These are phyloP conservation scores for Macaca mulatta DNA, from an alignment of 2,113 vertebrate species.

Conservation along the genomic window DNA sequence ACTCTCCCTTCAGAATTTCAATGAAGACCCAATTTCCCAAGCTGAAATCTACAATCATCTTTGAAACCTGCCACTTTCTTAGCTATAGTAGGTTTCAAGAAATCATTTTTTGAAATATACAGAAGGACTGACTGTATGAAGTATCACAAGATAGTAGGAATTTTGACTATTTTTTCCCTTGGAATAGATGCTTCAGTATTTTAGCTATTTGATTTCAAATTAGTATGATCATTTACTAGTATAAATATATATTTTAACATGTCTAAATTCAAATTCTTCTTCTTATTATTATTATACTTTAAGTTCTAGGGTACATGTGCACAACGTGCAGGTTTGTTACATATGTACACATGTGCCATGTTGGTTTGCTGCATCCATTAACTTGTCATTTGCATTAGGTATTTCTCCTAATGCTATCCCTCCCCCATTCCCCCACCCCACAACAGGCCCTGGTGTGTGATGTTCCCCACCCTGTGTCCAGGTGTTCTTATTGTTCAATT, in stretches of 20 bases:
- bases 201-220: conserved; percentile 25
- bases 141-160: not conserved
- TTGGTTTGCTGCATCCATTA: no score
- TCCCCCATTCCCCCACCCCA: no score
- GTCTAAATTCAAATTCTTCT: not conserved
- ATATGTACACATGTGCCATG: no score
- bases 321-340: no score
- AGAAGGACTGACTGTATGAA: not conserved
- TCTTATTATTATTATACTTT: no score
- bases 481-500: no score
- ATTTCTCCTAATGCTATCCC: no score
- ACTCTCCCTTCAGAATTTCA: not conserved
- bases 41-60: not conserved
- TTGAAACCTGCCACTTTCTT: not conserved
- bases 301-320: no score
- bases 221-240: not conserved
- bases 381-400: no score
- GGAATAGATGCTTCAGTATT: conserved; percentile 20
- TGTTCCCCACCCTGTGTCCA: no score
- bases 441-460: no score
- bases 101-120: not conserved
- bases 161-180: not conserved
- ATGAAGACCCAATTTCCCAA: not conserved
- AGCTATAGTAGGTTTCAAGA: not conserved
- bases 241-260: not conserved